Evolutionary conservation across 2,888 invertebrate species (phyloP).

Genomic region (Pardosa pseudoannulata): DNA sequence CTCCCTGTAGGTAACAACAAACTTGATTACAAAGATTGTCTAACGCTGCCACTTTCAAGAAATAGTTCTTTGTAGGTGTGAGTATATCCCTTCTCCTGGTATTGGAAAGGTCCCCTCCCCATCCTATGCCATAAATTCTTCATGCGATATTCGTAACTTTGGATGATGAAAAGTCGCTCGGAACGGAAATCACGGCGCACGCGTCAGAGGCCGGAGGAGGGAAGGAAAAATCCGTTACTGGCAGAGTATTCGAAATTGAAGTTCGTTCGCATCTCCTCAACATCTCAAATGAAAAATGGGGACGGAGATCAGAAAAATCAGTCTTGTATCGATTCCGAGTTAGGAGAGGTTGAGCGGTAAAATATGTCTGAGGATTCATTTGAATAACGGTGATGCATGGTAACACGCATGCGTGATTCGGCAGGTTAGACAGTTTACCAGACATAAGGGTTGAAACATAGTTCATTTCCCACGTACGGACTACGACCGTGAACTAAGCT

Average conservation of each 20-base stretch:
- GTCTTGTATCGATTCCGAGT: background rate
- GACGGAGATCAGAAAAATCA: background rate
- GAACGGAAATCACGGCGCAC: background rate
- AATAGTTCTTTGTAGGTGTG: background rate
- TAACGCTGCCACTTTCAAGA: background rate
- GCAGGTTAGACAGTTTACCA: no score
- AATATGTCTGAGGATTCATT: background rate
- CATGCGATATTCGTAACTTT: background rate
- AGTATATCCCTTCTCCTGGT: background rate
- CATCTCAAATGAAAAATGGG: background rate
- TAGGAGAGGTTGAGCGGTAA: background rate
- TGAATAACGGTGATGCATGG: background rate
- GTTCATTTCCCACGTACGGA: no score
- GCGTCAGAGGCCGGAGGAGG: background rate
- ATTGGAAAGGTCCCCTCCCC: background rate
- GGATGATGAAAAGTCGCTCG: background rate
- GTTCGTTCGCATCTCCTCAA: background rate
- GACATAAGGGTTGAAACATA: no score
- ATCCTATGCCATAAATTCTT: background rate
- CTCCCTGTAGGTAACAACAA: no score
- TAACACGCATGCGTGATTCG: background rate
- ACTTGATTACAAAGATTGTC: no score
- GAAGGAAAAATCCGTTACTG: background rate
- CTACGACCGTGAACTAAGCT: no score
- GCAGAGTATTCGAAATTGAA: slow-evolving; percentile 2